A percentile compares a stretch with the other conserved stretches of the same genome.
phyloP scores from a whole-genome alignment of 2,888 invertebrate species.

The Coenonympha arcania region DNA sequence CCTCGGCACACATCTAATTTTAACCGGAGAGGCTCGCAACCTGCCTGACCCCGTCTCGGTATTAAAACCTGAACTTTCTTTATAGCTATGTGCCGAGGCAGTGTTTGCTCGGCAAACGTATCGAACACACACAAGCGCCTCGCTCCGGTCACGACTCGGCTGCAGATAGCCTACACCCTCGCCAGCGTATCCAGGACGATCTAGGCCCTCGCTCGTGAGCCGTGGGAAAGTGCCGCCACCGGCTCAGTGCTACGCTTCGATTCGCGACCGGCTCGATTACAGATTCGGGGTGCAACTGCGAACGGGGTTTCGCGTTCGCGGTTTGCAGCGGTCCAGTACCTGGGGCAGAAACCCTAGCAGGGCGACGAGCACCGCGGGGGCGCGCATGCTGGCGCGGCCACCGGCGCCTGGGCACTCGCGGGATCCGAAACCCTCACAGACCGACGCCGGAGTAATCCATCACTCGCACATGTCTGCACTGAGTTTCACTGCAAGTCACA shows the following conservation, averaged over 20 bases:
- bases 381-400: constrained; percentile 73
- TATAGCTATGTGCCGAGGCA: constrained; percentile 62
- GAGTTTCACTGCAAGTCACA: constrained; percentile 71
- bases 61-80: constrained; percentile 74
- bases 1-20: constrained; percentile 74
- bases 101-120: constrained; percentile 68
- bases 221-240: constrained; percentile 66
- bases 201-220: constrained; percentile 38
- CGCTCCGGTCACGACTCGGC: constrained; percentile 67
- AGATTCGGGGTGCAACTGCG: constrained; percentile 44
- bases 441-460: constrained; percentile 66
- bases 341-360: constrained; percentile 74
- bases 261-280: constrained; percentile 28
- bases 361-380: constrained; percentile 71
- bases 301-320: constrained; percentile 58
- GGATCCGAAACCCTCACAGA: constrained; percentile 61
- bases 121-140: constrained; percentile 61
- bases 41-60: constrained; percentile 69
- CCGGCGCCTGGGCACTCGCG: constrained; percentile 71
- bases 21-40: constrained; percentile 72
- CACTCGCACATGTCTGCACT: constrained; percentile 67
- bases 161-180: constrained; percentile 57
- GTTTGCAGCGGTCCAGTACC: constrained; percentile 64
- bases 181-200: constrained; percentile 63
- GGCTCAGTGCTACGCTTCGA: constrained; percentile 31